phyloP scores from a whole-genome alignment of 2,888 invertebrate species.

The Anaspis maculata region DNA sequence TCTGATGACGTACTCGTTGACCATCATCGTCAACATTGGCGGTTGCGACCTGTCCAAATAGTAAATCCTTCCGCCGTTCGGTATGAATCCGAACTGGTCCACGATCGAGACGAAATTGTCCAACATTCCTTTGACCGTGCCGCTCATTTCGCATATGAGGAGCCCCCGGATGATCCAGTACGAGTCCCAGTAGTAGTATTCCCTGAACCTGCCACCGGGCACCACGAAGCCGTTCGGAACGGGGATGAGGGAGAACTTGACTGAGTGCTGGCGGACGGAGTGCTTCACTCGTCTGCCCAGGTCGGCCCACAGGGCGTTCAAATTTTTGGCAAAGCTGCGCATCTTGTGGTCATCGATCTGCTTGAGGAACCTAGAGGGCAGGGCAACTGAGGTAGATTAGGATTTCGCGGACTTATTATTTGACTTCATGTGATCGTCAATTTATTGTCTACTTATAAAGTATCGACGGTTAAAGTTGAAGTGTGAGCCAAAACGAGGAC shows the following conservation, averaged over 20 bases:
- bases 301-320: constrained; percentile 55
- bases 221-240: constrained; percentile 54
- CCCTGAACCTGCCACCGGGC: constrained; percentile 66
- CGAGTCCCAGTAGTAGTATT: constrained; percentile 81
- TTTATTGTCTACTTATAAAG: too few relatives aligned
- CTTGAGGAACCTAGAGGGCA: constrained; percentile 48
- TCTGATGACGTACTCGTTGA: constrained; percentile 39
- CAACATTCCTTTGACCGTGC: constrained; percentile 67
- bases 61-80: constrained; percentile 75
- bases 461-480: too few relatives aligned
- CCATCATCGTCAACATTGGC: constrained; percentile 66
- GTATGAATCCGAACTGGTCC: constrained; percentile 57
- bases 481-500: too few relatives aligned
- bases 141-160: constrained; percentile 65
- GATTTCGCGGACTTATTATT: too few relatives aligned
- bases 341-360: constrained; percentile 54
- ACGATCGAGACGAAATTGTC: constrained; percentile 67
- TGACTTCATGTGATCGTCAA: too few relatives aligned
- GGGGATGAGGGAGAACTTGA: constrained; percentile 37
- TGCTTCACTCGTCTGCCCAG: constrained; percentile 52
- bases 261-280: constrained; percentile 45
- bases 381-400: too few relatives aligned
- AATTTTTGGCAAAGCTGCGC: constrained; percentile 51
- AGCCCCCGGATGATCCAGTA: constrained; percentile 81
- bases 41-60: constrained; percentile 64